Percentiles rank a stretch among this genome's conserved stretches.
phyloP scores from a whole-genome alignment of 2,113 vertebrate species.

The Pyxicephalus adspersus region DNA sequence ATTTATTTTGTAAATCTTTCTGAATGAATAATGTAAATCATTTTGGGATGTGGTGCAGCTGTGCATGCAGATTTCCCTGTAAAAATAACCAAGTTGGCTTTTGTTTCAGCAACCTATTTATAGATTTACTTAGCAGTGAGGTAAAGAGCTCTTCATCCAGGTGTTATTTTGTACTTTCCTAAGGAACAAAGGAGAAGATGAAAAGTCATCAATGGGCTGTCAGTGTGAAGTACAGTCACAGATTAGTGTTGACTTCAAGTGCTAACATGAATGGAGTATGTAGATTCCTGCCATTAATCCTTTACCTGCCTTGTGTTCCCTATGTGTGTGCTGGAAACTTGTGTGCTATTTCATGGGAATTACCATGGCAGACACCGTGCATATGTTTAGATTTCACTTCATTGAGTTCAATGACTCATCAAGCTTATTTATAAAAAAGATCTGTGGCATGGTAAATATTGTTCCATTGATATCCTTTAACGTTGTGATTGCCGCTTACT shows the following conservation, averaged over 20 bases:
- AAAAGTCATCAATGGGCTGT: neutral
- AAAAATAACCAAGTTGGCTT: neutral
- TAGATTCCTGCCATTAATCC: neutral
- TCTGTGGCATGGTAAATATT: conserved; percentile 9
- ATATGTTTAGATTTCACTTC: conserved; percentile 27
- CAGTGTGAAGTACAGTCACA: neutral
- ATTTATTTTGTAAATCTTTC: neutral
- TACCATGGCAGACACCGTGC: conserved; percentile 6
- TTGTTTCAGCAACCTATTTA: neutral
- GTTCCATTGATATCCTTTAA: neutral
- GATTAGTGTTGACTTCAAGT: neutral
- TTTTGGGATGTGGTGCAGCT: neutral
- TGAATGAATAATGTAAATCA: neutral
- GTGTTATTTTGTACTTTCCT: neutral
- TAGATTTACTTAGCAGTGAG: neutral
- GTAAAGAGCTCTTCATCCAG: neutral
- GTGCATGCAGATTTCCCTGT: neutral
- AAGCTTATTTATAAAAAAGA: conserved; percentile 6
- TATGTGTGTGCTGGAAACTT: neutral
- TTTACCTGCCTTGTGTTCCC: neutral
- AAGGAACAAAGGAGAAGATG: conserved; percentile 1
- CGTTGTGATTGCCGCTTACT: neutral
- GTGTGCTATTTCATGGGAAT: neutral
- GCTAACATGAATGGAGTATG: neutral
- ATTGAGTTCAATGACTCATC: conserved; percentile 27